phyloP scores from a whole-genome alignment of 1,140 invertebrate genomes.

The Nixonia krombeini region DNA sequence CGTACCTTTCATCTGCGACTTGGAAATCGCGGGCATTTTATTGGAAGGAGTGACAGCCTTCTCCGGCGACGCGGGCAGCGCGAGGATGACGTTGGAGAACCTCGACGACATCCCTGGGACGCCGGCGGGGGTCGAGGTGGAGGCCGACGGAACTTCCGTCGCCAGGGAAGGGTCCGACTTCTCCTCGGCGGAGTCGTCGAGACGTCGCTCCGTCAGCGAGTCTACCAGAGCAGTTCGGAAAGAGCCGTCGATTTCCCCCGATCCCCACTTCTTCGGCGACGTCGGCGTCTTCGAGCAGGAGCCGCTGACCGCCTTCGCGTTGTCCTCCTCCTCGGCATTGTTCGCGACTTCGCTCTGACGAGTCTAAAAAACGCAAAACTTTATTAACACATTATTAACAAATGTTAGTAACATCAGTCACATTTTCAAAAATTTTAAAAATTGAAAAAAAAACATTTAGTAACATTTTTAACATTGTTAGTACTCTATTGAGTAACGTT shows the following conservation, averaged over 20 bases:
- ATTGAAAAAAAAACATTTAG: too few species aligned
- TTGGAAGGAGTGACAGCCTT: conserved; percentile 64
- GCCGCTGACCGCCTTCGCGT: conserved; percentile 43
- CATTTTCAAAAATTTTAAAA: too few species aligned
- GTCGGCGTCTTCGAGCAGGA: conserved; percentile 55
- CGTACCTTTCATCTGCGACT: conserved; percentile 84
- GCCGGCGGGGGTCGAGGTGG: conserved; percentile 24
- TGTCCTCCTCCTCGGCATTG: conserved; percentile 55
- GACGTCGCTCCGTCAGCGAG: conserved; percentile 18
- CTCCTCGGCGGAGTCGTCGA: conserved; percentile 22
- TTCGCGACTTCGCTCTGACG: conserved; percentile 61
- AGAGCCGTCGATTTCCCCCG: conserved; percentile 39
- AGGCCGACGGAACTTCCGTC: conserved; percentile 13
- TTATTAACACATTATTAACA: not conserved
- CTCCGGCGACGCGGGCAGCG: conserved; percentile 57
- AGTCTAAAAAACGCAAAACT: conserved; percentile 59
- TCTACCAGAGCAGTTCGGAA: conserved; percentile 36
- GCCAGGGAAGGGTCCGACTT: too few species aligned
- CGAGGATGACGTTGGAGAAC: conserved; percentile 54
- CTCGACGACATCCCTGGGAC: conserved; percentile 31
- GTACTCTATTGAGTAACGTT: too few species aligned
- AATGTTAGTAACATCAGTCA: too few species aligned
- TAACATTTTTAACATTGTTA: too few species aligned
- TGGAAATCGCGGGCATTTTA: conserved; percentile 76
- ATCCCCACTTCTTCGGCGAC: conserved; percentile 33